phyloP scores from a whole-genome alignment of 2,888 invertebrate species.

The Mesochorus sp. region DNA sequence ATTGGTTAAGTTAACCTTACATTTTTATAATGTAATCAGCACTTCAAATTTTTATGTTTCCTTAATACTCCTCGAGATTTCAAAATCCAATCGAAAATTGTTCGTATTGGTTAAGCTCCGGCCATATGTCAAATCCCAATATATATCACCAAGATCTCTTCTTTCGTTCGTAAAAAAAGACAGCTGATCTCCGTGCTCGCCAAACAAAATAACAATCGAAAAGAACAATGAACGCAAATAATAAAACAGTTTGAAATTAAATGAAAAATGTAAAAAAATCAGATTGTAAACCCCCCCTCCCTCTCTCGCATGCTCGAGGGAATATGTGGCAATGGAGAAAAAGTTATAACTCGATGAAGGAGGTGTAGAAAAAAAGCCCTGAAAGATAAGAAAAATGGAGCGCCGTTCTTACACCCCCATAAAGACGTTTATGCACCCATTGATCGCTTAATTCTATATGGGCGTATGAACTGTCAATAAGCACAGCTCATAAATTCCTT shows the following conservation, averaged over 20 bases:
- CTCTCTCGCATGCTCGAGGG: not conserved
- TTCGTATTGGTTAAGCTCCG: too few species aligned
- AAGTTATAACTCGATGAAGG: conserved; percentile 47
- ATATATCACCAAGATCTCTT: not conserved
- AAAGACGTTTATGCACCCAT: not conserved
- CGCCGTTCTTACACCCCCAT: conserved; percentile 6
- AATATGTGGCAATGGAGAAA: conserved; percentile 13
- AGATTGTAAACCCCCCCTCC: conserved; percentile 5
- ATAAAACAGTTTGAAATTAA: conserved; percentile 1
- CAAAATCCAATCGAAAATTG: too few species aligned
- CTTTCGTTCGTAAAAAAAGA: not conserved
- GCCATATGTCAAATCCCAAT: too few species aligned
- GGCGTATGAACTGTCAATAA: too few species aligned
- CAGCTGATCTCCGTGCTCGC: not conserved
- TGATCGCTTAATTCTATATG: not conserved
- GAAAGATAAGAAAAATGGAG: conserved; percentile 19
- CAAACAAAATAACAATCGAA: not conserved
- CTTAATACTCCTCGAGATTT: too few species aligned
- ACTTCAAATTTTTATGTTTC: too few species aligned
- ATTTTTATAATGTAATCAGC: too few species aligned
- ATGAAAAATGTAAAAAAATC: conserved; percentile 33
- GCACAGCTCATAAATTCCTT: too few species aligned
- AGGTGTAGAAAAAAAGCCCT: conserved; percentile 35
- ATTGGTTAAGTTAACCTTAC: not conserved
- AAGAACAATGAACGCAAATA: not conserved